Base-by-base conservation (phyloP, 1,140 invertebrate species). In the Sminthurides bifidus region DNA sequence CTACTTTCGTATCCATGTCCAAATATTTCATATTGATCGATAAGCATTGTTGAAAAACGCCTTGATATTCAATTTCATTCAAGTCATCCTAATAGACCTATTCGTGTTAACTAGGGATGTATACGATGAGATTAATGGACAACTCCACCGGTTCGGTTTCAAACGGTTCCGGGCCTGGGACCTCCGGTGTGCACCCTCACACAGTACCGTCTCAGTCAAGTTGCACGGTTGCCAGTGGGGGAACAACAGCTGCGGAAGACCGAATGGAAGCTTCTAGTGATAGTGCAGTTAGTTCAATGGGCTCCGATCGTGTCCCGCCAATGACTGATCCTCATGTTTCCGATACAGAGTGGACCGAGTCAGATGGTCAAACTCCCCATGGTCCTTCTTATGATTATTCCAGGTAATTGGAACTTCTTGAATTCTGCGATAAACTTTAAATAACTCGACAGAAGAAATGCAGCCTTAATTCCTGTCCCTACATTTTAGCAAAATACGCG, bases 221-320 rank as follows among this genome's bases (percentile, higher is more conserved):
- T 33, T 55, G 52, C 24, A 29, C 49, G 27, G 6, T 57, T 56
- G 58, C 66, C 21, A 68, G 75, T 4, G 72, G 75, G 54, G 72
- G 72, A 64, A 38, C 54, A 24, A 31, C 54, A 0, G 64, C 66
- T 21, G 41, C 71, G 37, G 73, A 77, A 50, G 84, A 87, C 71
- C 76, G 84, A 40, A 75, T 84, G 67, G 85, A 88, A 66, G 83
- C 84, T 0, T 86, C 84, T 23, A 83, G 80, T 66, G 87, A 91
- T 70, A 89, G 85, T 68, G 87, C 87, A 5, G 86, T 90, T 30
- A 89, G 86, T 58, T 90, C 87, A 2, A 89, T 92, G 86, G 87
- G 87, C 6, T 89, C 86, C 5, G 87, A 90, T 66, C 74, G 86
- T 21, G 60, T 67, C 30, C 63, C 59, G 1, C 57, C 54, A n/a